Conservation (phyloP, 2,888 invertebrate genomes). For the Oxytorus armatus region DNA sequence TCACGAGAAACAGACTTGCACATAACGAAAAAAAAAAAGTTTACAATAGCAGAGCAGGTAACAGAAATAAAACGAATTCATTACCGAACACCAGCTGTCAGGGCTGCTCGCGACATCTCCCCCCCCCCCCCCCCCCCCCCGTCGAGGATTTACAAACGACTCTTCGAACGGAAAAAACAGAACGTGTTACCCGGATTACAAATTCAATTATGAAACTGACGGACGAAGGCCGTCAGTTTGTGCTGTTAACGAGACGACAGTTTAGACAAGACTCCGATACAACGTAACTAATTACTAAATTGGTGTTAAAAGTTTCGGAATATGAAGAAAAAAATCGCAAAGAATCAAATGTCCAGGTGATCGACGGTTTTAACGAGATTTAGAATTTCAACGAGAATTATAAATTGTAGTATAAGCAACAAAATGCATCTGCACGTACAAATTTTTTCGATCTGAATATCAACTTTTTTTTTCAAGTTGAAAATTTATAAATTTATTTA, state of each 20-base stretch:
- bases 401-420: too few species aligned
- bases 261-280: too few species aligned
- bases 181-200: background rate
- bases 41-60: constrained; percentile 4
- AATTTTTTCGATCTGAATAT: background rate
- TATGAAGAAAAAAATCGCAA: background rate
- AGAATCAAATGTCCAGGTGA: background rate
- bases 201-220: background rate
- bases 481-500: background rate
- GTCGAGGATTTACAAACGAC: background rate
- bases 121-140: too few species aligned
- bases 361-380: background rate
- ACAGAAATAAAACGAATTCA: background rate
- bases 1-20: constrained; percentile 31
- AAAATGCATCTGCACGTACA: too few species aligned
- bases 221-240: background rate
- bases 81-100: constrained; percentile 8
- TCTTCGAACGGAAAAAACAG: background rate
- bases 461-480: background rate
- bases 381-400: too few species aligned
- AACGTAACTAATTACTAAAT: background rate
- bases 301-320: background rate
- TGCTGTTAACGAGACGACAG: too few species aligned
- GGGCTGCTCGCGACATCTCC: background rate
- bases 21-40: background rate